phyloP scores from a whole-genome alignment of 2,797 vertebrate species.

The Harpagifer antarcticus region DNA sequence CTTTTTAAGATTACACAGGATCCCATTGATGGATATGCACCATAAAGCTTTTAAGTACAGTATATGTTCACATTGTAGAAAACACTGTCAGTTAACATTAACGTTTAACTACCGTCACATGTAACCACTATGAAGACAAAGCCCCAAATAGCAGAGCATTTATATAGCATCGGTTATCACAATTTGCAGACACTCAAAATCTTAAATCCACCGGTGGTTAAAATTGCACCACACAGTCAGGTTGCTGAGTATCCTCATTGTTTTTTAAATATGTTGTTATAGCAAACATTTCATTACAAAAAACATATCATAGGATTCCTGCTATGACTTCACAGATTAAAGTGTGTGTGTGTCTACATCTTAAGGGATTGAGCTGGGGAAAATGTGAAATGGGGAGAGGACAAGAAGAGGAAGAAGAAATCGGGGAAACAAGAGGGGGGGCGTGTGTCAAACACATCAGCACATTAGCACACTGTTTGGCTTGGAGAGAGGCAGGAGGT shows the following conservation, averaged over 20 bases:
- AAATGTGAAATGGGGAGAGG: slow-evolving; percentile 38
- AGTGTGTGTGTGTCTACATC: not conserved
- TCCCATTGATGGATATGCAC: not conserved
- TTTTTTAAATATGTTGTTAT: slow-evolving; percentile 37
- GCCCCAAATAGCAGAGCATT: slow-evolving; percentile 2
- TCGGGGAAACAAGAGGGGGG: slow-evolving; percentile 28
- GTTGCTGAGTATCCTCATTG: slow-evolving; percentile 40
- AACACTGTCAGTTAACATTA: slow-evolving; percentile 6
- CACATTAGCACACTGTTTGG: slow-evolving; percentile 72
- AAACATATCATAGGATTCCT: slow-evolving; percentile 23
- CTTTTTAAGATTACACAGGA: not conserved
- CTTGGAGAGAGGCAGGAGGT: slow-evolving; percentile 56
- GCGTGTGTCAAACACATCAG: slow-evolving; percentile 66
- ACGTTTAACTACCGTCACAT: slow-evolving; percentile 10
- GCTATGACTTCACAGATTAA: slow-evolving; percentile 3
- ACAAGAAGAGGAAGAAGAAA: slow-evolving; percentile 31
- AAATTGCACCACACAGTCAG: slow-evolving; percentile 21
- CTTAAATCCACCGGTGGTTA: slow-evolving; percentile 23
- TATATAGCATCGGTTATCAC: not conserved
- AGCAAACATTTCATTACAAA: slow-evolving; percentile 37
- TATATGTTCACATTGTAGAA: not conserved
- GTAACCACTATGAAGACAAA: slow-evolving; percentile 21
- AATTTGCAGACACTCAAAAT: slow-evolving; percentile 23
- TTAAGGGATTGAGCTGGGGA: slow-evolving; percentile 25
- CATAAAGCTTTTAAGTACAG: not conserved